Percentiles rank a stretch among this genome's conserved stretches.
These are phyloP conservation scores for Notodonta dromedarius DNA, from an alignment of 2,888 invertebrate species.

Conservation along the genomic window DNA sequence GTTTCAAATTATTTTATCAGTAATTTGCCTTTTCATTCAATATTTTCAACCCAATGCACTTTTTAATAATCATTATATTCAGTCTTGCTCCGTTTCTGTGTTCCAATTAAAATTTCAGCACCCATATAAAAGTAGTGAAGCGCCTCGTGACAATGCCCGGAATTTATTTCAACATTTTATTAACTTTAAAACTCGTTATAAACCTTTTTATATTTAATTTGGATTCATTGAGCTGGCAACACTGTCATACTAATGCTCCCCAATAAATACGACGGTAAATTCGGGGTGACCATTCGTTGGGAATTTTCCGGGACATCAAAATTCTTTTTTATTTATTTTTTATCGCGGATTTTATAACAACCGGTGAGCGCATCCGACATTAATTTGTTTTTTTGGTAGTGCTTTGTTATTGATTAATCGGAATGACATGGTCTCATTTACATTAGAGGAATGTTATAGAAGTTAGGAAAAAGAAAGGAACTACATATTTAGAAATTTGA, in stretches of 20 bases:
- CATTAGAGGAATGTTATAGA: too few species aligned
- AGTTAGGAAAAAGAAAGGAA: too few species aligned
- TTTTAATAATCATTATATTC: background rate
- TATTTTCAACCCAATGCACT: background rate
- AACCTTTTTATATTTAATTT: slow-evolving; percentile 42
- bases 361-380: background rate
- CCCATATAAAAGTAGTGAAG: slow-evolving; percentile 1
- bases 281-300: slow-evolving; percentile 11
- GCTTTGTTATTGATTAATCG: too few species aligned
- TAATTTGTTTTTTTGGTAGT: background rate
- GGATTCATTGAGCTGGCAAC: slow-evolving; percentile 44
- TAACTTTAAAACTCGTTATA: slow-evolving; percentile 9
- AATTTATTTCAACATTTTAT: slow-evolving; percentile 1
- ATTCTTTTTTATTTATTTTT: background rate
- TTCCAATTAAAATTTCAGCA: slow-evolving; percentile 19
- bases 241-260: slow-evolving; percentile 37
- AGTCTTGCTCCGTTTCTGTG: slow-evolving; percentile 1
- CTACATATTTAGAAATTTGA: background rate
- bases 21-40: background rate
- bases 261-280: slow-evolving; percentile 38
- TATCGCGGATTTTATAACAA: slow-evolving; percentile 1
- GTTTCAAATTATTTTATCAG: background rate
- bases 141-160: background rate
- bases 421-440: too few species aligned
- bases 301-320: slow-evolving; percentile 9